These are phyloP conservation scores for Caradrina kadenii DNA, from an alignment of 2,888 invertebrate genomes.

Conservation along the genomic window DNA sequence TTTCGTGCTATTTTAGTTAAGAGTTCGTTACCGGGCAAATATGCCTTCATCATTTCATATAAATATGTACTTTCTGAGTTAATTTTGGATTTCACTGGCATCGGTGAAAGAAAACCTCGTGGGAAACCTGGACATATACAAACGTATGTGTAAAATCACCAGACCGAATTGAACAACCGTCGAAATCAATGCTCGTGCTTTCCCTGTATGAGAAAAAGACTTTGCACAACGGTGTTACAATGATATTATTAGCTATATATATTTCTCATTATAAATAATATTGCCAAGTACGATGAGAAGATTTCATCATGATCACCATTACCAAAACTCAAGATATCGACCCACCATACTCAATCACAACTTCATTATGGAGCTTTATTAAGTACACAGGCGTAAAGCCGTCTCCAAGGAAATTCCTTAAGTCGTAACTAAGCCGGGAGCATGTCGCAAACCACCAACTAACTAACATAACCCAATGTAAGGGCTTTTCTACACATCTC, in stretches of 20 bases:
- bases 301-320: neutral
- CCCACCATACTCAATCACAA: conserved; percentile 25
- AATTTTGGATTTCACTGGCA: neutral
- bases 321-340: conserved; percentile 17
- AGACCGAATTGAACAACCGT: no score
- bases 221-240: no score
- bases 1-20: no score
- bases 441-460: conserved; percentile 40
- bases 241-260: neutral
- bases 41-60: no score
- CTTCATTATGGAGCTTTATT: conserved; percentile 50
- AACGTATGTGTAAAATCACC: neutral
- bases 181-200: neutral
- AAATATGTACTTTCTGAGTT: neutral
- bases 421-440: conserved; percentile 47
- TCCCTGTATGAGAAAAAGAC: neutral
- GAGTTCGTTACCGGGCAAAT: neutral
- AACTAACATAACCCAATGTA: conserved; percentile 35
- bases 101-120: neutral
- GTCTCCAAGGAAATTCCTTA: conserved; percentile 36
- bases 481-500: conserved; percentile 11
- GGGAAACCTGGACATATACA: no score
- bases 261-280: neutral
- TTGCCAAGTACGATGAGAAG: no score
- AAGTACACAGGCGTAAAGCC: conserved; percentile 29